Evolutionary conservation across 1,140 invertebrate genomes (phyloP), one percentile per base, ranked within the genome.

Genomic region (Euura lappo): DNA sequence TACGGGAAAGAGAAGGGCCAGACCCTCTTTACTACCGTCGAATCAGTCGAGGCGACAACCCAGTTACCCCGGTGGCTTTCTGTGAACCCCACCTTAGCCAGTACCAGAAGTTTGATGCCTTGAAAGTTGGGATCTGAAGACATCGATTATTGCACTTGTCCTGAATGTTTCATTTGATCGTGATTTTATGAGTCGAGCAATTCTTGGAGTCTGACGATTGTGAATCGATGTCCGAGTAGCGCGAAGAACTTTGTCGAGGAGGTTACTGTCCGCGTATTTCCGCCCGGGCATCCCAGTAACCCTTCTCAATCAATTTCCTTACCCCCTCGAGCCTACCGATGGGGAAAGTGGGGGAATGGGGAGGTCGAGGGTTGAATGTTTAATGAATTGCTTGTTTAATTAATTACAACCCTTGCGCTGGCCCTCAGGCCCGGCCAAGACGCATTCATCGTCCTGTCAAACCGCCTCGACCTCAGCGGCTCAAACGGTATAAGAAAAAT

Each of bases 311-410:
- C 85, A 86, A 87, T 87, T 88, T 86, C 82, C 85, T 84, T 83
- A 77, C 77, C 77, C 73, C 75, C 69, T 77, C 78, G 79, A 78
- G 79, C 79, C 78, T 70, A 81, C 80, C 75, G 78, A 79, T 78
- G 13, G 73, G 77, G 72, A 79, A 80, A 74, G 79, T 78, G 81
- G 79, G 71, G 71, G 65, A 71, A 74, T 76, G 4, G 13, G 13
- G 10, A 42, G 78, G 75, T 76, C 76, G 78, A 83, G 83, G 83
- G 84, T 84, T 84, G 84, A 85, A 86, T 86, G 83, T 83, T 84
- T 88, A 88, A 88, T 87, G 85, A 87, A 88, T 88, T 88, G 85
- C 84, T 87, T 87, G 85, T 88, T 87, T 86, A 88, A 87, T 88
- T 87, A 87, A 88, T 88, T 87, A 87, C 86, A 78, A 84, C 84